Base-by-base conservation (phyloP, 1,140 invertebrate genomes). In the Brachionus asplanchnoidis region DNA sequence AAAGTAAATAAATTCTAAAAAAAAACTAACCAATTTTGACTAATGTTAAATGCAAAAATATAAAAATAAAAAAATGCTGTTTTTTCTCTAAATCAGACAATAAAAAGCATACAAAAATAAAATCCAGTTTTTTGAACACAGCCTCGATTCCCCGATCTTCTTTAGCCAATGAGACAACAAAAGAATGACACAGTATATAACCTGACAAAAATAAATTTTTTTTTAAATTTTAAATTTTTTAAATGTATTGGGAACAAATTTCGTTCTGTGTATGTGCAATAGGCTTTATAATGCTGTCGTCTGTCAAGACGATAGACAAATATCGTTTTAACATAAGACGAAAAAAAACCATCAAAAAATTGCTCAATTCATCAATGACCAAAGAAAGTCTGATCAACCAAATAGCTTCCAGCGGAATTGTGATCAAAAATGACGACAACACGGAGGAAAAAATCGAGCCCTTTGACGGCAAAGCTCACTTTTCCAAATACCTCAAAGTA, bases 201-300 rank as follows among this genome's bases (percentile, higher is more conserved):
- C 53, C 9, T 60, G 53, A 60, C 7, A 60, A 60, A 60, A 60
- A 53, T 53, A n/a, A 12, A 36, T 36, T 36, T 3, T 1, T 9
- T 60, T 60, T 23, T 0, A 60, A 20, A 60, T 60, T 9, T 60
- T 60, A 60, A 60, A 60, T 26, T 26, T 46, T 11, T 60, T 60
- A 5, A 77, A 77, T 77, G 73, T 77, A 50, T 50, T 77, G 73
- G 73, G 73, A 77, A 11, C 73, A 77, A 26, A 77, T 77, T 46
- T n/a, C 42, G 3, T 77, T 77, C 50, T 50, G 73, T 23, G 20
- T 77, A n/a, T 50, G 42, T 14, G 26, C 23, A 50, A 50, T 50
- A 14, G 42, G 42, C 11, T 77, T 50, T 50, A 26, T 77, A 50
- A 77, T 77, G 42, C 9, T 77, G 8, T 77, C 73, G 5, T 77